phyloP scores from a whole-genome alignment of 2,888 invertebrate species.

The Polymixis lichenea region DNA sequence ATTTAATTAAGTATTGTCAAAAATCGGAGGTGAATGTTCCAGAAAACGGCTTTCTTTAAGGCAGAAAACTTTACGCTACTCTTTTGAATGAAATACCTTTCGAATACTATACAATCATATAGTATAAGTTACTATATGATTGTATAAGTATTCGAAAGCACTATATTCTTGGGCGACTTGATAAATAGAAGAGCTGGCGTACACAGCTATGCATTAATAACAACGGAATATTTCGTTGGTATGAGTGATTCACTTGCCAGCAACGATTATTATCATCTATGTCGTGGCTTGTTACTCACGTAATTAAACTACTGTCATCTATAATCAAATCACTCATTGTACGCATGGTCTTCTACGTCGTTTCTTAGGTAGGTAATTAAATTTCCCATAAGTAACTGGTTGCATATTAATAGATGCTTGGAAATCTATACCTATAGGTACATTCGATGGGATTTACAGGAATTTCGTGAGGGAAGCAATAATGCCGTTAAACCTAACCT shows the following conservation, averaged over 20 bases:
- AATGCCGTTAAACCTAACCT: neutral
- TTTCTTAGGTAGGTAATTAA: neutral
- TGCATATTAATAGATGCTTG: neutral
- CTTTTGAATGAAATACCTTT: neutral
- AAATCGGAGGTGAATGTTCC: neutral
- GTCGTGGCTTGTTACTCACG: slow-evolving; percentile 20
- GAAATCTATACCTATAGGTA: neutral
- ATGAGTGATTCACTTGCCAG: slow-evolving; percentile 35
- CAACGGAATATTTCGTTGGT: neutral
- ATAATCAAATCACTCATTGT: slow-evolving; percentile 26
- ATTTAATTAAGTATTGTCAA: too few relatives aligned
- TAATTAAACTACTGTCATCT: slow-evolving; percentile 35
- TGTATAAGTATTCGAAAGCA: too few relatives aligned
- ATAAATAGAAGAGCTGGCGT: neutral
- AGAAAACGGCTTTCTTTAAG: neutral
- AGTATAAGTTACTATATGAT: too few relatives aligned
- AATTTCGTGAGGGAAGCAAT: neutral
- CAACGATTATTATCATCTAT: slow-evolving; percentile 15
- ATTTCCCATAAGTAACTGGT: neutral
- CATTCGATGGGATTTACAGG: neutral
- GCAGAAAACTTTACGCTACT: neutral
- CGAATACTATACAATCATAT: too few relatives aligned
- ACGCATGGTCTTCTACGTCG: neutral
- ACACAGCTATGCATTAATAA: neutral
- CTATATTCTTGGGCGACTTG: neutral